phyloP scores from a whole-genome alignment of 2,797 vertebrate species.

The Simalia tracyae region DNA sequence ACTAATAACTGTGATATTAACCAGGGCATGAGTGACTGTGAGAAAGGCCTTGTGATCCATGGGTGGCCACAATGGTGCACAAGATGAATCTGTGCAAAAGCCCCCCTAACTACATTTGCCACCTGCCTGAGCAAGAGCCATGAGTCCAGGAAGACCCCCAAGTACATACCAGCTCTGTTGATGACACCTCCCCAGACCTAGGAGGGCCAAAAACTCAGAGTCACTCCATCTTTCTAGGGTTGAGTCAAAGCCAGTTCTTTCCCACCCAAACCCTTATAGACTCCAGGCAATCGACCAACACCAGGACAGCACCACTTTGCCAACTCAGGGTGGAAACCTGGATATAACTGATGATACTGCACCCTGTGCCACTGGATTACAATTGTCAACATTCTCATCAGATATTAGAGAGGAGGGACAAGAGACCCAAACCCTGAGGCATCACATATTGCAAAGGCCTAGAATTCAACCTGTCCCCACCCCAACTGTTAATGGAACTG shows the following conservation, averaged over 20 bases:
- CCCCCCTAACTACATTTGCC: neutral
- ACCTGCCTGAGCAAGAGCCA: neutral
- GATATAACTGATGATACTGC: neutral
- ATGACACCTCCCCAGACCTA: neutral
- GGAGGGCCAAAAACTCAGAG: neutral
- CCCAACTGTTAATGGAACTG: neutral
- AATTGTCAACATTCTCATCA: neutral
- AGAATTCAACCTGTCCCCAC: neutral
- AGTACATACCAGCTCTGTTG: neutral
- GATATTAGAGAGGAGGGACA: neutral
- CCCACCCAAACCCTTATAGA: neutral
- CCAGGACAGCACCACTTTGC: neutral
- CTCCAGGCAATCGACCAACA: neutral
- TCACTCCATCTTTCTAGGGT: neutral
- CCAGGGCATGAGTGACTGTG: neutral
- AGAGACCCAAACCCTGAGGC: neutral
- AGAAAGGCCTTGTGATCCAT: neutral
- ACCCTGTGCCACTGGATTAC: neutral
- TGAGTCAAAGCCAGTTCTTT: neutral
- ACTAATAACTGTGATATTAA: neutral
- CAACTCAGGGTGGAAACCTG: neutral
- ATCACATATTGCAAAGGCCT: neutral
- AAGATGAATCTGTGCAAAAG: neutral
- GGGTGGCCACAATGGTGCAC: neutral
- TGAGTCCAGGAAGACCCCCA: neutral